Evolutionary conservation across 2,888 invertebrate genomes (phyloP).

Genomic region (Rhingia campestris): DNA sequence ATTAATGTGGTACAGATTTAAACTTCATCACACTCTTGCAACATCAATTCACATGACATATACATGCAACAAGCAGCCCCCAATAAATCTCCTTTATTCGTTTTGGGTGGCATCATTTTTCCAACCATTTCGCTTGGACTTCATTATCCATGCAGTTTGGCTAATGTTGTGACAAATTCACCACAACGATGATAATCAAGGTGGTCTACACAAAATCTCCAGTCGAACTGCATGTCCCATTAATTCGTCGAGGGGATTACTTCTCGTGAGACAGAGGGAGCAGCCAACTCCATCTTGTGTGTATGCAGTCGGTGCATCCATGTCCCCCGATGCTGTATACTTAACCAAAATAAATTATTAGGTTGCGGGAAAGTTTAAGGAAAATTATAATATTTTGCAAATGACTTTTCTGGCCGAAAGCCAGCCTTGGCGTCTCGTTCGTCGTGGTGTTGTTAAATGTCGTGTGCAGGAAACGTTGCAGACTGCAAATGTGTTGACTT

Average conservation of each 20-base stretch:
- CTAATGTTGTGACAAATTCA: slow-evolving; percentile 71
- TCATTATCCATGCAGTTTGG: slow-evolving; percentile 60
- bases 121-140: slow-evolving; percentile 40
- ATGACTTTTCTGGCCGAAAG: slow-evolving; percentile 70
- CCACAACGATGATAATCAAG: slow-evolving; percentile 71
- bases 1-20: slow-evolving; percentile 21
- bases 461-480: slow-evolving; percentile 40
- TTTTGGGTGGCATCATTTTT: slow-evolving; percentile 63
- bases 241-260: slow-evolving; percentile 51
- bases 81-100: slow-evolving; percentile 56
- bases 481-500: slow-evolving; percentile 36
- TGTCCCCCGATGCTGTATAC: neutral
- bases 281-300: no score
- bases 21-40: slow-evolving; percentile 21
- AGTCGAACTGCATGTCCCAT: slow-evolving; percentile 64
- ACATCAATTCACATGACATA: slow-evolving; percentile 34
- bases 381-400: slow-evolving; percentile 71
- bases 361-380: slow-evolving; percentile 30
- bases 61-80: slow-evolving; percentile 14
- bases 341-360: slow-evolving; percentile 67
- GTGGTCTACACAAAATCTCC: slow-evolving; percentile 53
- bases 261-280: neutral
- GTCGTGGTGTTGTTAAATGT: slow-evolving; percentile 16
- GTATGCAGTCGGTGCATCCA: neutral
- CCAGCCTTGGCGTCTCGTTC: slow-evolving; percentile 45